Evolutionary conservation across 2,113 vertebrate species (phyloP).

Genomic region (Spermophilus dauricus): DNA sequence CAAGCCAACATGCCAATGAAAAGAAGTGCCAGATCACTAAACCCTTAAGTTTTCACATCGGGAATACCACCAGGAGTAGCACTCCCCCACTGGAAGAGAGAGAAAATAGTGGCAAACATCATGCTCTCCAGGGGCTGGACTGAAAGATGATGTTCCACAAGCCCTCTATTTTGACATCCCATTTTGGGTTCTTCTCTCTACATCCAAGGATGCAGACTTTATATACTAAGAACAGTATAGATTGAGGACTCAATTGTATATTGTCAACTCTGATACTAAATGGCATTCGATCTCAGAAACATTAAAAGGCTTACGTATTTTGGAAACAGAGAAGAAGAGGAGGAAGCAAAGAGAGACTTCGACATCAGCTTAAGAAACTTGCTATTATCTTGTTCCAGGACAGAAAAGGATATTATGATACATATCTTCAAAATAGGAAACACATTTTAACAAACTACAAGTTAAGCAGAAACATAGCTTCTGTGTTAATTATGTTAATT

Average conservation of each 20-base stretch:
- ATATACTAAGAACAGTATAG: not conserved
- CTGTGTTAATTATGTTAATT: not conserved
- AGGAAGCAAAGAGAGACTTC: not conserved
- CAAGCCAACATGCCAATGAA: not conserved
- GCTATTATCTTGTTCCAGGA: not conserved
- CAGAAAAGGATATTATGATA: not conserved
- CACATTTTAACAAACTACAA: not conserved
- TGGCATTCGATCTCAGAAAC: not conserved
- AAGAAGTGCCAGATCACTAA: not conserved
- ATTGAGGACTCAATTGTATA: not conserved
- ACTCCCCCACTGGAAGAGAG: not conserved
- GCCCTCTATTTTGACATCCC: not conserved
- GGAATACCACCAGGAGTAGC: accelerated
- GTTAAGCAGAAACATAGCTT: not conserved
- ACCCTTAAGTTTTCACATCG: not conserved
- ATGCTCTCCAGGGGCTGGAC: not conserved
- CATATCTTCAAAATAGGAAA: not conserved
- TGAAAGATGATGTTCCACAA: not conserved
- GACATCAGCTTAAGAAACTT: not conserved
- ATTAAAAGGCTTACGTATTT: not conserved
- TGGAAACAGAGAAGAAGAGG: not conserved
- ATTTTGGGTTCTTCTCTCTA: not conserved
- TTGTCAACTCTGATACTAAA: not conserved
- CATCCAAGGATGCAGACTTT: not conserved
- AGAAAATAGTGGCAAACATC: not conserved